Conservation (phyloP, 1,140 invertebrate species). For the Scaptomyza graminum region DNA sequence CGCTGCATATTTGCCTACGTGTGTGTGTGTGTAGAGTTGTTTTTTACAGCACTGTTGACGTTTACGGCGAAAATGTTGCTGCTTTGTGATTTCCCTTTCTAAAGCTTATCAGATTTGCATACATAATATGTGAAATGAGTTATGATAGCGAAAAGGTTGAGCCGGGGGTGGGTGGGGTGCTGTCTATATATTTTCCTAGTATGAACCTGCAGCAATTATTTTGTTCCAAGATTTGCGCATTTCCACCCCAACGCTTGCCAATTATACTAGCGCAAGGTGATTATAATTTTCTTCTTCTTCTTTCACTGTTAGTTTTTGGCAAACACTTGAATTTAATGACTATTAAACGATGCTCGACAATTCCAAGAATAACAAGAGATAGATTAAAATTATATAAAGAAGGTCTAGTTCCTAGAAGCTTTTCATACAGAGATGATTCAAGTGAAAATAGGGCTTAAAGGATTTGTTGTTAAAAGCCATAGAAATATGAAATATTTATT, state of each 20-base stretch:
- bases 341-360: no score
- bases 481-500: no score
- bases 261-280: neutral
- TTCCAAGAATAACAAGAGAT: no score
- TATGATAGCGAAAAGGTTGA: conserved; percentile 5
- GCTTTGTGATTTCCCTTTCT: conserved; percentile 33
- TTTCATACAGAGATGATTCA: no score
- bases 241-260: neutral
- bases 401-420: no score
- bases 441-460: no score
- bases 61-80: conserved; percentile 9
- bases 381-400: no score
- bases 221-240: neutral
- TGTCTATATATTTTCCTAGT: neutral
- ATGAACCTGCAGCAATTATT: neutral
- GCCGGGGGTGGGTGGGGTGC: no score
- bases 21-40: conserved; percentile 36
- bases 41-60: conserved; percentile 12
- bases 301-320: no score
- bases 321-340: no score
- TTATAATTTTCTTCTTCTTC: no score
- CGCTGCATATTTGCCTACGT: conserved; percentile 31
- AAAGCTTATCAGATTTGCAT: conserved; percentile 38
- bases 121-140: conserved; percentile 6
- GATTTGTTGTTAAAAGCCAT: no score